These are phyloP conservation scores for Paracentrotus lividus DNA, from an alignment of 53 echinoderm and acorn worm genomes.

Conservation along the genomic window DNA sequence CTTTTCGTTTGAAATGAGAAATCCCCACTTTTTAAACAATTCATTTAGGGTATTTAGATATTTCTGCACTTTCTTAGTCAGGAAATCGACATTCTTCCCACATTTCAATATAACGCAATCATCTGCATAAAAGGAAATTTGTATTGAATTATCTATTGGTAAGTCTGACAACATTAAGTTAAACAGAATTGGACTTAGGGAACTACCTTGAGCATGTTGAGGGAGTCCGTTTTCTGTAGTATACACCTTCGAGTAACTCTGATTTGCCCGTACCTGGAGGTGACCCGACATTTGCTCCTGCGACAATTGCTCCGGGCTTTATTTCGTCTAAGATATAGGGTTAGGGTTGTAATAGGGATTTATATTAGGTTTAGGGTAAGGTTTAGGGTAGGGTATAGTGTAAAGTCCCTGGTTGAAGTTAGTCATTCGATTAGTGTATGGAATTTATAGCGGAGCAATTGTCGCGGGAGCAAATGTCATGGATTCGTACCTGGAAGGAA, in stretches of 20 bases:
- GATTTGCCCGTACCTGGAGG: not conserved
- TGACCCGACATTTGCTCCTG: too few species aligned
- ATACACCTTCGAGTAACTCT: not conserved
- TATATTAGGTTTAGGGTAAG: too few species aligned
- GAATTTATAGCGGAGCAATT: too few species aligned
- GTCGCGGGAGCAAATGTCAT: too few species aligned
- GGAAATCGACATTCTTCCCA: not conserved
- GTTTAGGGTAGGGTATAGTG: too few species aligned
- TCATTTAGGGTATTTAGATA: not conserved
- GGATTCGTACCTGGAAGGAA: not conserved
- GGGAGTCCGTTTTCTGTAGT: not conserved
- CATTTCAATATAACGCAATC: not conserved
- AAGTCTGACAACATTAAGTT: not conserved
- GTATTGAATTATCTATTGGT: not conserved
- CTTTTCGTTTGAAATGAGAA: not conserved
- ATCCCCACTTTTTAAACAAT: conserved; percentile 2
- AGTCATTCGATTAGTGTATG: too few species aligned
- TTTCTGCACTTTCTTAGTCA: not conserved
- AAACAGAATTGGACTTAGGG: not conserved
- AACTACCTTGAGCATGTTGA: not conserved
- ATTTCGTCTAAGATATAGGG: too few species aligned
- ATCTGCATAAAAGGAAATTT: not conserved
- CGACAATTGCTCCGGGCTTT: too few species aligned
- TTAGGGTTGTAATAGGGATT: too few species aligned
- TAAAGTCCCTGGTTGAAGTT: too few species aligned